Evolutionary conservation across 2,797 vertebrate species (phyloP), one percentile per base, ranked within the genome.

Genomic region (Champsocephalus gunnari): DNA sequence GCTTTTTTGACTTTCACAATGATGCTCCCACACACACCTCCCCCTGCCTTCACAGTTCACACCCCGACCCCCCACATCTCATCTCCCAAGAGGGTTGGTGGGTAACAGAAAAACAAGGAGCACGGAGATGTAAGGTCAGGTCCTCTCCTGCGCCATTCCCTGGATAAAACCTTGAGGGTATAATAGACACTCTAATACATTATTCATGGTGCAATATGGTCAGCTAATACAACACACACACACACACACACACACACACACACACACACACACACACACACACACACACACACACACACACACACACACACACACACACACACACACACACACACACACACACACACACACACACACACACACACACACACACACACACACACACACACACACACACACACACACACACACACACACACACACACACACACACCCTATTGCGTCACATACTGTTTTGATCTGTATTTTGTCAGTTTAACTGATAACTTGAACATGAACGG

Each of bases 121-220:
- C 47, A 41, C 9, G 0, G 45, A 64, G 80, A 84, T 77, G 77
- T 82, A 55, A 83, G 79, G 75, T 88, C 84, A 86, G 64, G 69
- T 75, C 50, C 67, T 75, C 44, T 79, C 19, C 51, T 56, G 53
- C 44, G 24, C 72, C 45, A 64, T 57, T 69, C 41, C 50, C 28
- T 58, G 55, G 32, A 57, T 16, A 38, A 38, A 9, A 38, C 34
- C 34, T 38, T 8, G 32, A 57, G 41, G 44, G 45, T 17, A 67
- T 38, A 51, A 61, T 3, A 28, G 67, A 62, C 48, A 74, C 24
- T 43, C 41, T 34, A 12, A 60, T 85, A 34, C 50, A 63, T 78
- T 75, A 80, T 81, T 81, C 38, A 81, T 76, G 13, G 53, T 21
- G 11, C 32, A 69, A 49, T 64, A 48, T 71, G 54, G 28, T 68